Conservation (phyloP, 2,113 vertebrate genomes). For the Deroptyus accipitrinus region DNA sequence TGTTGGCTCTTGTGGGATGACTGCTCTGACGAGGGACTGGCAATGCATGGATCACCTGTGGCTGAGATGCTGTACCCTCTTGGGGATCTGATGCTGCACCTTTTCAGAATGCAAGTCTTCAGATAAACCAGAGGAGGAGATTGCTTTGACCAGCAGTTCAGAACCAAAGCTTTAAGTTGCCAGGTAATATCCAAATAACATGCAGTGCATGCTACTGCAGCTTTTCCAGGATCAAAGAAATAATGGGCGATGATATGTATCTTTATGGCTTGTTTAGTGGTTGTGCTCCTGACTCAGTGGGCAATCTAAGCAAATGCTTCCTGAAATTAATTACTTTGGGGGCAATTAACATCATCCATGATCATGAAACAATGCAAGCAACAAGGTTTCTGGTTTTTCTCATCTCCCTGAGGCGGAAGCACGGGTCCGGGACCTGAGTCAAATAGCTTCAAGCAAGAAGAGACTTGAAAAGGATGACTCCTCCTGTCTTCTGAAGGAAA, state of each 20-base stretch:
- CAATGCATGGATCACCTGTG: not conserved
- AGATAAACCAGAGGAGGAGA: not conserved
- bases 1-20: not conserved
- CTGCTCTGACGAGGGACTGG: not conserved
- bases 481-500: not conserved
- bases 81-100: not conserved
- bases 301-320: not conserved
- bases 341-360: conserved; percentile 6
- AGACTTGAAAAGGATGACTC: conserved; percentile 10
- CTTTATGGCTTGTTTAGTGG: conserved; percentile 19
- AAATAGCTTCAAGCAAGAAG: conserved; percentile 17
- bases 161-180: not conserved
- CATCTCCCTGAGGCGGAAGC: not conserved
- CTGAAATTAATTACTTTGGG: conserved; percentile 22
- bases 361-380: not conserved
- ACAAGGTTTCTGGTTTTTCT: conserved; percentile 20
- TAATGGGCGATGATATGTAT: not conserved
- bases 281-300: not conserved
- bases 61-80: not conserved
- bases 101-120: not conserved
- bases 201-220: not conserved
- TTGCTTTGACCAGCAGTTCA: not conserved
- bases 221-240: not conserved
- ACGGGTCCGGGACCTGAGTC: not conserved
- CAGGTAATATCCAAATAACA: not conserved